phyloP scores from a whole-genome alignment of 2,888 invertebrate species.

The Bellardia bayeri region DNA sequence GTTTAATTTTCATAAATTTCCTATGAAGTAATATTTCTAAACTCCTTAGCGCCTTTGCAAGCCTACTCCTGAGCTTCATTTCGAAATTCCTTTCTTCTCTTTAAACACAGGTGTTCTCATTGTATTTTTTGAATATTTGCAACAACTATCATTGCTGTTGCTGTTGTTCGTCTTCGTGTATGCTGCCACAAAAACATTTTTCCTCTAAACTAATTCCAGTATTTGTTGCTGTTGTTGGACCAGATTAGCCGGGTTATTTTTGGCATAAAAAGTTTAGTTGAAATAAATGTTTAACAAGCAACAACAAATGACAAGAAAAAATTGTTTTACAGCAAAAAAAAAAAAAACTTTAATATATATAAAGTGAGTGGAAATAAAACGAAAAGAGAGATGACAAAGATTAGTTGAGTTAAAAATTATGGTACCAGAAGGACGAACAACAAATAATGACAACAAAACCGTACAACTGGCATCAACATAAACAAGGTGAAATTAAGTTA shows the following conservation, averaged over 20 bases:
- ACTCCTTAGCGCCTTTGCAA: not conserved
- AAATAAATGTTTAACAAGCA: conserved; percentile 71
- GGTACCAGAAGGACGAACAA: conserved; percentile 64
- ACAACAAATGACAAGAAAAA: conserved; percentile 26
- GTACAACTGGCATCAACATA: conserved; percentile 39
- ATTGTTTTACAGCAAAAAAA: conserved; percentile 5
- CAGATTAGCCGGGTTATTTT: conserved; percentile 68
- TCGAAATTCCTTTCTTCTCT: not conserved
- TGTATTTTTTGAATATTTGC: not conserved
- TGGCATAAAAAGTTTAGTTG: conserved; percentile 67
- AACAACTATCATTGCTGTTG: conserved; percentile 38
- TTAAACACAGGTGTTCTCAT: conserved; percentile 48
- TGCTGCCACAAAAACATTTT: conserved; percentile 42
- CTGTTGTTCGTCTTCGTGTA: conserved; percentile 27
- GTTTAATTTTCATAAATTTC: no score
- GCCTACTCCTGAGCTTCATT: not conserved
- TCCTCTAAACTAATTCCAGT: conserved; percentile 34
- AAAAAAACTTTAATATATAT: conserved; percentile 53
- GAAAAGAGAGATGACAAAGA: conserved; percentile 52
- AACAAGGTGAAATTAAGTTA: conserved; percentile 29
- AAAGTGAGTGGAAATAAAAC: conserved; percentile 43
- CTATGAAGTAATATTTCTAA: no score
- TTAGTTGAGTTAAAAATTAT: conserved; percentile 64
- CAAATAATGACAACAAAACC: conserved; percentile 8
- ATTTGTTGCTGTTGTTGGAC: conserved; percentile 56